Evolutionary conservation across 2,888 invertebrate genomes (phyloP).

Genomic region (Coelinius sp.): DNA sequence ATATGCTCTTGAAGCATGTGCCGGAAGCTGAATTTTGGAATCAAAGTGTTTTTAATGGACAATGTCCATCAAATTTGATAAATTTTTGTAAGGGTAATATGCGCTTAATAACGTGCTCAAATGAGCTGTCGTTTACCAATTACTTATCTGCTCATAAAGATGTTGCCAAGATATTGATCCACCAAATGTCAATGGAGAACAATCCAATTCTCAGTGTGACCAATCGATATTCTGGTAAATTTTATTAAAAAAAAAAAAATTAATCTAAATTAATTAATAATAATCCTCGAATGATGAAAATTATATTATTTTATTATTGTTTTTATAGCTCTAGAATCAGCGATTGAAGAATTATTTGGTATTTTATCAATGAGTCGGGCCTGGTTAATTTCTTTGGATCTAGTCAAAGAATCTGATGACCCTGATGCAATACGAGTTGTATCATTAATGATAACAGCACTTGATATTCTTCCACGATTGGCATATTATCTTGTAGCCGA

Average conservation of each 20-base stretch:
- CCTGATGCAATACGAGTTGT: slow-evolving; percentile 53
- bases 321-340: slow-evolving; percentile 59
- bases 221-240: slow-evolving; percentile 63
- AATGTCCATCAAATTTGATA: slow-evolving; percentile 59
- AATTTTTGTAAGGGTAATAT: slow-evolving; percentile 59
- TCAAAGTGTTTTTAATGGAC: slow-evolving; percentile 57
- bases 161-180: slow-evolving; percentile 57
- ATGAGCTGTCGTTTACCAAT: slow-evolving; percentile 58
- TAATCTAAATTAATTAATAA: no score
- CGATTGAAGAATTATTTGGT: slow-evolving; percentile 60
- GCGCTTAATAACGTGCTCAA: slow-evolving; percentile 62
- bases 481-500: slow-evolving; percentile 63
- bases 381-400: slow-evolving; percentile 54
- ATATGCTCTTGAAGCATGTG: slow-evolving; percentile 52
- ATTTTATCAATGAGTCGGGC: slow-evolving; percentile 62
- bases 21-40: slow-evolving; percentile 61
- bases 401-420: slow-evolving; percentile 52
- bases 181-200: slow-evolving; percentile 57
- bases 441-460: slow-evolving; percentile 62
- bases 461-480: slow-evolving; percentile 63
- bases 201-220: slow-evolving; percentile 58
- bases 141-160: slow-evolving; percentile 62
- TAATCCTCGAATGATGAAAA: background rate
- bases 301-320: background rate
- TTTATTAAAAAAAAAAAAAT: background rate